A percentile compares a stretch with the other conserved stretches of the same genome.
Conservation (phyloP, 2,888 invertebrate species). For the Leuctra nigra region DNA sequence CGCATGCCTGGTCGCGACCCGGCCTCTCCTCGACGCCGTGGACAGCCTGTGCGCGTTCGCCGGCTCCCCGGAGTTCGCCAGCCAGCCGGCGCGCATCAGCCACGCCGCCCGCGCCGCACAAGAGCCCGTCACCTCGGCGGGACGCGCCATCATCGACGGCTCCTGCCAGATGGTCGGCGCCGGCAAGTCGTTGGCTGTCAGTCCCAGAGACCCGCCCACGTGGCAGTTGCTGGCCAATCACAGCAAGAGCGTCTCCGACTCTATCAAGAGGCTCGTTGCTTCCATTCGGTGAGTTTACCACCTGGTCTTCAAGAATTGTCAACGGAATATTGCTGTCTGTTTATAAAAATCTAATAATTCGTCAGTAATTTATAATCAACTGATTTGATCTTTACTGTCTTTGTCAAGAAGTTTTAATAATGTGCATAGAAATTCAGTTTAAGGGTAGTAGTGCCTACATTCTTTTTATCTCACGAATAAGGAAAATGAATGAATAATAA, state of each 20-base stretch:
- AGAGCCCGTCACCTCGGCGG: slow-evolving; percentile 36
- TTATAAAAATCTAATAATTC: too few species aligned
- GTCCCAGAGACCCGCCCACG: slow-evolving; percentile 84
- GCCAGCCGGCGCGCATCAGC: slow-evolving; percentile 87
- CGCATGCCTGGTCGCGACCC: slow-evolving; percentile 70
- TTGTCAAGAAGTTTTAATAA: too few species aligned
- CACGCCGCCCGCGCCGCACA: slow-evolving; percentile 64
- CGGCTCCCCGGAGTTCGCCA: slow-evolving; percentile 87
- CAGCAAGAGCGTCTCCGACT: slow-evolving; percentile 93
- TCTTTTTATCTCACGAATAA: too few species aligned
- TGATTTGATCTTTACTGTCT: too few species aligned
- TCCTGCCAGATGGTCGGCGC: slow-evolving; percentile 85
- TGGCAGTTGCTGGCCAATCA: slow-evolving; percentile 93
- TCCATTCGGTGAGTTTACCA: slow-evolving; percentile 51
- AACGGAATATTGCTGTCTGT: too few species aligned
- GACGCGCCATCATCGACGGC: slow-evolving; percentile 71
- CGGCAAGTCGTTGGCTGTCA: slow-evolving; percentile 80
- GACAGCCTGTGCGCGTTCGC: slow-evolving; percentile 90
- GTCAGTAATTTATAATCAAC: too few species aligned
- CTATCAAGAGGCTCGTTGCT: slow-evolving; percentile 88
- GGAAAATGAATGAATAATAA: too few species aligned
- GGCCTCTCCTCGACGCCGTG: slow-evolving; percentile 82
- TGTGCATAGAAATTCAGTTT: too few species aligned
- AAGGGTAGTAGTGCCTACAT: too few species aligned
- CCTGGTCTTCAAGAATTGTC: neutral